A percentile compares a stretch with the other conserved stretches of the same genome.
phyloP scores from a whole-genome alignment of 2,888 invertebrate species.

The Prosopocoilus inquinatus region DNA sequence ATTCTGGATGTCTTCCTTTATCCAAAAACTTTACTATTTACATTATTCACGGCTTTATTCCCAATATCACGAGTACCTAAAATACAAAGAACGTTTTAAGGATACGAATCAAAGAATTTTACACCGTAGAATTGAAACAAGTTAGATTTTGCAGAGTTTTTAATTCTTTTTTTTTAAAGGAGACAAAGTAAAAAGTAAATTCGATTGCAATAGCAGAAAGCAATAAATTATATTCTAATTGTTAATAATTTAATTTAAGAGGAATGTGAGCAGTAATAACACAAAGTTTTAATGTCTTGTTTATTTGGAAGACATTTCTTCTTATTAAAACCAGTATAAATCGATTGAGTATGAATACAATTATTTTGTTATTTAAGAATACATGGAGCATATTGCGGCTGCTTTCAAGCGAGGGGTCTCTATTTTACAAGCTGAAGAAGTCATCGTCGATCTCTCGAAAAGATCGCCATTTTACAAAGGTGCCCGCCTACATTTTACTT shows the following conservation, averaged over 20 bases:
- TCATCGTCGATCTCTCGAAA: constrained; percentile 9
- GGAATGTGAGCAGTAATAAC: constrained; percentile 4
- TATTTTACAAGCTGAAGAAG: constrained; percentile 36
- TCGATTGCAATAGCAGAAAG: too few relatives aligned
- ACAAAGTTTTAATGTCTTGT: constrained; percentile 45
- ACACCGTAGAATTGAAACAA: not conserved
- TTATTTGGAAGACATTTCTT: constrained; percentile 53
- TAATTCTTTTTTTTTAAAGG: not conserved
- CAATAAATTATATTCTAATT: too few relatives aligned
- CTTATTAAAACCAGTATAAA: constrained; percentile 52
- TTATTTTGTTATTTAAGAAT: constrained; percentile 38
- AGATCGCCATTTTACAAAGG: constrained; percentile 7
- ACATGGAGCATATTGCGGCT: constrained; percentile 39
- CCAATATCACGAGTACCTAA: too few relatives aligned
- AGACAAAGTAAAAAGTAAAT: not conserved
- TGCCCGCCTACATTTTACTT: constrained; percentile 13
- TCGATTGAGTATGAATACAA: constrained; percentile 50
- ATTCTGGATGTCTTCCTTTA: too few relatives aligned
- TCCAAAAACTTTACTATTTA: too few relatives aligned
- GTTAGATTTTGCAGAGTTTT: not conserved
- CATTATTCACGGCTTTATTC: too few relatives aligned
- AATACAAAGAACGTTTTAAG: too few relatives aligned
- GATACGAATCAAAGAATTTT: too few relatives aligned
- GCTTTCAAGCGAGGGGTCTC: constrained; percentile 33
- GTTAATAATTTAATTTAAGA: too few relatives aligned